Evolutionary conservation across 2,888 invertebrate genomes (phyloP).

Genomic region (Eumerus sabulonum): DNA sequence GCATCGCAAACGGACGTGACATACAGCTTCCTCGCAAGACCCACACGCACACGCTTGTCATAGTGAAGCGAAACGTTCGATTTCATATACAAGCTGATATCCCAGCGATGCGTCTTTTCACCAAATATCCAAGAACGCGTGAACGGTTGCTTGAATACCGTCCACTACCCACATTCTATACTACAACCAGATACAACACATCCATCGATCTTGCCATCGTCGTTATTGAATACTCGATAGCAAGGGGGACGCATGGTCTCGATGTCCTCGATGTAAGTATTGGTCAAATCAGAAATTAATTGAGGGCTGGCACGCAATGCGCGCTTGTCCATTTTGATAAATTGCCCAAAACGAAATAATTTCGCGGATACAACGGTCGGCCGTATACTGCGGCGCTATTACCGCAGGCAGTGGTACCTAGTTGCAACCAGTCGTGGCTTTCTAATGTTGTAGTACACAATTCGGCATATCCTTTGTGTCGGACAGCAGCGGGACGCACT

Average conservation of each 20-base stretch:
- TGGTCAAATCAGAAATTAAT: slow-evolving; percentile 72
- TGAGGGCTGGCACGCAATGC: slow-evolving; percentile 70
- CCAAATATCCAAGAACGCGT: too few relatives aligned
- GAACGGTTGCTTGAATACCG: neutral
- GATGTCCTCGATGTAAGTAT: slow-evolving; percentile 67
- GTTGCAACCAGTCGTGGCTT: slow-evolving; percentile 35
- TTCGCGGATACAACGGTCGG: slow-evolving; percentile 66
- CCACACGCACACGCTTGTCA: slow-evolving; percentile 54
- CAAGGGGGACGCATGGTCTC: slow-evolving; percentile 22
- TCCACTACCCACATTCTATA: slow-evolving; percentile 60
- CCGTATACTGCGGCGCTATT: neutral
- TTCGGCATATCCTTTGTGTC: slow-evolving; percentile 65
- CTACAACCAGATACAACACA: slow-evolving; percentile 55
- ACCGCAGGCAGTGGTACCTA: slow-evolving; percentile 3
- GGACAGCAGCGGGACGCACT: slow-evolving; percentile 15
- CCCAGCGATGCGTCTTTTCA: too few relatives aligned
- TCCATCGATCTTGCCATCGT: slow-evolving; percentile 42
- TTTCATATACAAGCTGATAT: slow-evolving; percentile 28
- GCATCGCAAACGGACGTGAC: neutral
- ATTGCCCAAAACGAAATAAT: slow-evolving; percentile 70
- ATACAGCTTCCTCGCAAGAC: slow-evolving; percentile 17
- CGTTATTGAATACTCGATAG: too few relatives aligned
- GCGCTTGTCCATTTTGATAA: slow-evolving; percentile 71
- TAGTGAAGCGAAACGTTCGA: slow-evolving; percentile 60
- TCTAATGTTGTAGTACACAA: slow-evolving; percentile 66